phyloP scores from a whole-genome alignment of 2,888 invertebrate species.

The Drosophila quasianomalipes region DNA sequence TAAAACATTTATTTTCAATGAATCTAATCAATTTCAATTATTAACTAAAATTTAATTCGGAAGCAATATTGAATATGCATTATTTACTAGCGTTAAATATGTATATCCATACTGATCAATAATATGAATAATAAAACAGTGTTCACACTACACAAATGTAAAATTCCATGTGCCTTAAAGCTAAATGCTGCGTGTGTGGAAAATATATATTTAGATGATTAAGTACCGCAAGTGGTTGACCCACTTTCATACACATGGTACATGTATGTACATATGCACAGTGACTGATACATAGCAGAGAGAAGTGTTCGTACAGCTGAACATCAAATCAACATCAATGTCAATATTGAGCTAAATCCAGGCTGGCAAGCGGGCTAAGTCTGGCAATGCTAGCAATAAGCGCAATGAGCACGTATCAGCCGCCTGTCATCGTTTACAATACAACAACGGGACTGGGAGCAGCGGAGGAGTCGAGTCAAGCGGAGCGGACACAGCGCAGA shows the following conservation, averaged over 20 bases:
- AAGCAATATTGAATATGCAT: not conserved
- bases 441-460: slow-evolving; percentile 4
- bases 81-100: not conserved
- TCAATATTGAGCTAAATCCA: slow-evolving; percentile 70
- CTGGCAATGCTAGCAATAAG: slow-evolving; percentile 37
- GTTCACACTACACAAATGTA: not conserved
- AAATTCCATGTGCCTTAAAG: not conserved
- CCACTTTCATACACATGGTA: slow-evolving; percentile 1
- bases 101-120: not conserved
- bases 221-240: not conserved
- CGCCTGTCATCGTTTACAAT: slow-evolving; percentile 31
- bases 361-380: slow-evolving; percentile 53
- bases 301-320: slow-evolving; percentile 19
- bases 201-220: slow-evolving; percentile 5
- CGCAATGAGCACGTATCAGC: slow-evolving; percentile 53
- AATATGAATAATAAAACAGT: not conserved
- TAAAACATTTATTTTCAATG: slow-evolving; percentile 1
- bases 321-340: slow-evolving; percentile 69
- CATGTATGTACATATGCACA: not conserved
- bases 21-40: slow-evolving; percentile 2
- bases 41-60: not conserved
- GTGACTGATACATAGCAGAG: not conserved
- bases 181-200: not conserved
- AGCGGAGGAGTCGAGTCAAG: slow-evolving; percentile 3
- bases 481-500: slow-evolving; percentile 16